A percentile compares a stretch with the other conserved stretches of the same genome.
Evolutionary conservation across 2,888 invertebrate genomes (phyloP).

Genomic region (Argynnis bischoffii): DNA sequence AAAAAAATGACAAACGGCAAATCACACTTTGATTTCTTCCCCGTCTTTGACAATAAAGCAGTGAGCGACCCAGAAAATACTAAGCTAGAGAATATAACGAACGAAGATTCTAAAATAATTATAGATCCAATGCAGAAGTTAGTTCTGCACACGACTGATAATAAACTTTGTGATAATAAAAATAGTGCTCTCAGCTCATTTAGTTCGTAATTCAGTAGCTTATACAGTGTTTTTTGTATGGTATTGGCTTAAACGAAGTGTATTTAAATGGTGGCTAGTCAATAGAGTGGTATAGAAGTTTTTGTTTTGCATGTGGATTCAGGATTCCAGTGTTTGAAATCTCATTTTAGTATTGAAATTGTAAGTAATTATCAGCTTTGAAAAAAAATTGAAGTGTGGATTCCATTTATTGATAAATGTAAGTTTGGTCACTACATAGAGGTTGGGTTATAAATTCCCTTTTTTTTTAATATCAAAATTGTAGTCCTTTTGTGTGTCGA

Average conservation of each 20-base stretch:
- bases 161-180: constrained; percentile 80
- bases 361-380: too few species aligned
- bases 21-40: constrained; percentile 73
- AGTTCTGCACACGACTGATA: constrained; percentile 81
- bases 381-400: too few species aligned
- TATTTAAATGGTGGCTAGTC: constrained; percentile 41
- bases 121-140: constrained; percentile 80
- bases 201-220: constrained; percentile 71
- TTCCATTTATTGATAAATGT: too few species aligned
- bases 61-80: constrained; percentile 42
- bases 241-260: constrained; percentile 57
- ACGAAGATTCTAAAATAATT: constrained; percentile 74
- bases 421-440: too few species aligned
- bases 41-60: constrained; percentile 74
- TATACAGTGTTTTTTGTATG: constrained; percentile 66
- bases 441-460: too few species aligned
- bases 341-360: too few species aligned
- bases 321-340: constrained; percentile 9
- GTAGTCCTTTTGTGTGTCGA: too few species aligned
- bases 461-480: too few species aligned
- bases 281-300: constrained; percentile 19
- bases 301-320: constrained; percentile 32
- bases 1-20: constrained; percentile 69
- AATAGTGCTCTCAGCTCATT: constrained; percentile 77
- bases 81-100: constrained; percentile 41